Conservation (phyloP, 1,140 invertebrate genomes). For the Solen grandis region DNA sequence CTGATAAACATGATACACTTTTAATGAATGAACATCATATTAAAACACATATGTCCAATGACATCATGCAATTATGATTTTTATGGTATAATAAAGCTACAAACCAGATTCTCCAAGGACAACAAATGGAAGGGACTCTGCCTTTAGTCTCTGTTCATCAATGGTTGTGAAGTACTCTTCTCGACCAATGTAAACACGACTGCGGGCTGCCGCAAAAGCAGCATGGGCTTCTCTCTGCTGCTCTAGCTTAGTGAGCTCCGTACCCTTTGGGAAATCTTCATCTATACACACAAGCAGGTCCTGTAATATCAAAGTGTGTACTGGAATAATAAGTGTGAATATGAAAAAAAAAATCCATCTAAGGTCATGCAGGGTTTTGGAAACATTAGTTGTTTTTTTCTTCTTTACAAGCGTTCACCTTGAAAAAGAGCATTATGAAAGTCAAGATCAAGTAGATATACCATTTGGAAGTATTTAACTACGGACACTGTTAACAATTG, state of each 20-base stretch:
- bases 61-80: no score
- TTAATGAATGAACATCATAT: neutral
- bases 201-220: constrained; percentile 66
- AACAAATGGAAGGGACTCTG: constrained; percentile 62
- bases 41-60: no score
- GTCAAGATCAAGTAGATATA: no score
- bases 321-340: no score
- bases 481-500: no score
- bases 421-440: no score
- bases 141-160: constrained; percentile 53
- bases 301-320: constrained; percentile 44
- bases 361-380: no score
- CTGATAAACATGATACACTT: neutral
- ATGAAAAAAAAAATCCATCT: no score
- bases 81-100: neutral
- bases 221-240: constrained; percentile 64
- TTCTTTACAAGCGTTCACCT: no score
- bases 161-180: constrained; percentile 67
- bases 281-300: constrained; percentile 64
- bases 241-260: constrained; percentile 67
- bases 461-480: no score
- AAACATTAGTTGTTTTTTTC: no score
- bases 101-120: constrained; percentile 71
- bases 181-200: constrained; percentile 68
- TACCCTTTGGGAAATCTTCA: constrained; percentile 68